Evolutionary conservation across 2,797 vertebrate genomes (phyloP), one percentile per base, ranked within the genome.

Genomic region (Anableps anableps): DNA sequence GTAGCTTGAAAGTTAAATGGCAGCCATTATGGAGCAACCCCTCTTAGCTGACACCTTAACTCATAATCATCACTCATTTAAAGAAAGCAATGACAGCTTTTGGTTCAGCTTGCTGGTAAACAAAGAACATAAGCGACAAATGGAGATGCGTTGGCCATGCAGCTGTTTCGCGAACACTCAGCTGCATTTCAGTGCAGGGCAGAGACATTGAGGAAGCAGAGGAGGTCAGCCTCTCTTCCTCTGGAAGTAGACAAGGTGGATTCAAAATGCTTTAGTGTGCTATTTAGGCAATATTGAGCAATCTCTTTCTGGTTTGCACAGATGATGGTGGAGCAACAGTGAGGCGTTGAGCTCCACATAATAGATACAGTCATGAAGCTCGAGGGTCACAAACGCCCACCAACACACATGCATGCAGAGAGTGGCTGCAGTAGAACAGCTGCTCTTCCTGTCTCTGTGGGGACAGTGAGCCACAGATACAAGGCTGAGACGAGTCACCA

Each of bases 391-490:
- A 74, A 74, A 77, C 84, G 53, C 88, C 81, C 38, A 75, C 83
- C 53, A 82, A 76, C 85, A 83, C 66, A 64, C 16, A 55, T 55
- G 62, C 62, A 55, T 60, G 73, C 79, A 84, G n/a, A 78, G 55
- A 74, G 80, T 75, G 26, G 83, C 87, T 77, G 78, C 81, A 89
- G 80, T 86, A 73, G 79, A 91, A 93, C 93, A 94, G 92, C 93
- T 95, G 93, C 93, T 93, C 94, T 95, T 95, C 93, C 93, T 94
- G 93, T 90, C 88, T 75, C 78, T 84, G 80, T 86, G 89, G 64
- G 84, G 91, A 92, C 89, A 88, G 53, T 23, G 62, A 75, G 81
- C 85, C 83, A 81, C 93, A 88, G 93, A 88, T 87, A 80, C 81
- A 72, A 80, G 78, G 84, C 83, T 82, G 72, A 38, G 48, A 78